phyloP scores from a whole-genome alignment of 2,113 vertebrate species.

The Trochalopteron elliotii region DNA sequence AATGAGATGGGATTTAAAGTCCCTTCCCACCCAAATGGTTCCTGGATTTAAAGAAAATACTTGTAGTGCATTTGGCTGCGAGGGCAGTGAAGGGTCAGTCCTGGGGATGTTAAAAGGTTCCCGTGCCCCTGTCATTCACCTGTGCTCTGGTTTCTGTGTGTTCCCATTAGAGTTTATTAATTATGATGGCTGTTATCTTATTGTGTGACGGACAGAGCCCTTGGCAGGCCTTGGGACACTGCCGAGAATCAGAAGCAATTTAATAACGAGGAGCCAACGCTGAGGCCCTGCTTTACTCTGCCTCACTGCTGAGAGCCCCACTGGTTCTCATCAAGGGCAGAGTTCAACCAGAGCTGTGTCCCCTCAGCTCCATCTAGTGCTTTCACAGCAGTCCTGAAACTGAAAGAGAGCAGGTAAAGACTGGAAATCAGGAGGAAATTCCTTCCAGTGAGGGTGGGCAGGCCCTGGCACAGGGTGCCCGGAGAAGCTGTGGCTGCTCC shows the following conservation, averaged over 20 bases:
- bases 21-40: background rate
- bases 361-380: background rate
- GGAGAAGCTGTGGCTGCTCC: background rate
- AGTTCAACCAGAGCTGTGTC: fast-evolving
- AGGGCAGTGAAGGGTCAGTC: background rate
- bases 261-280: background rate
- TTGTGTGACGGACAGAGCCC: background rate
- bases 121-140: background rate
- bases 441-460: fast-evolving
- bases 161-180: constrained; percentile 37
- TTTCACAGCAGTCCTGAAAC: background rate
- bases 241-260: constrained; percentile 20
- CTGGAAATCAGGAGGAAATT: background rate
- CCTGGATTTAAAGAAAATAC: background rate
- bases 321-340: background rate
- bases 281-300: background rate
- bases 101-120: background rate
- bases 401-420: no score
- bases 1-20: background rate
- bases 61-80: background rate
- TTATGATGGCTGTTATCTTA: constrained; percentile 31
- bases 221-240: background rate
- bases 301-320: background rate
- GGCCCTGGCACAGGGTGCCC: background rate
- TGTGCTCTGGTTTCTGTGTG: constrained; percentile 41